Base-by-base conservation (phyloP, 2,888 invertebrate species). In the Apamea anceps region DNA sequence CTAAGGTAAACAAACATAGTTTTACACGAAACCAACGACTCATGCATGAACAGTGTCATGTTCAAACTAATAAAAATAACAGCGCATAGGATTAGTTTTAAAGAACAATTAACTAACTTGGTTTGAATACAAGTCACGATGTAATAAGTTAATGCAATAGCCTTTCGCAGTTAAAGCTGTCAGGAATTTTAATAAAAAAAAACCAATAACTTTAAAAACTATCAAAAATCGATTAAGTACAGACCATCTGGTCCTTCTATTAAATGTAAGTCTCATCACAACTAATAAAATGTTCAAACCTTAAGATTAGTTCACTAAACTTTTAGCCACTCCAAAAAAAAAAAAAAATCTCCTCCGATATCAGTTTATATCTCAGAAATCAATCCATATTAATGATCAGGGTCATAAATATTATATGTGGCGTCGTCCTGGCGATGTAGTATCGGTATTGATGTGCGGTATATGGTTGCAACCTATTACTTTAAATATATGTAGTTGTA, bases 321-420 rank as follows among this genome's bases (percentile, higher is more conserved):
- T 72, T 51, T 70, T 37, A 76, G 66, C 13, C 8, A 66, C 57
- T 71, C 13, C 18, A 28, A 83, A 77, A 66, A 32, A 73, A 77
- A 66, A 32, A 73, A 77, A 57, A 18, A 42, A 86, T 74, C 62
- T 65, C 18, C 65, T 76, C n/a, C 37, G 37, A 77, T 60, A 63
- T 80, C 74, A 63, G 42, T 75, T 77, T 81, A 77, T 45, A 77
- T 77, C 76, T 81, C 67, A 66, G 77, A 87, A 75, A 75, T 88
- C 75, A 82, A 77, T 86, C 65, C 65, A 82, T 84, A 85, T 77
- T 84, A 82, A 88, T 88, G 79, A 77, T 42, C 28, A 21, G 13
- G 67, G 80, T 68, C 80, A 88, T 88, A 86, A 87, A 87, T 88
- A 85, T 87, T 86, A 79, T 74, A 83, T 77, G 62, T 82, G 70